phyloP scores from a whole-genome alignment of 2,797 vertebrate species.

The Catharus ustulatus region DNA sequence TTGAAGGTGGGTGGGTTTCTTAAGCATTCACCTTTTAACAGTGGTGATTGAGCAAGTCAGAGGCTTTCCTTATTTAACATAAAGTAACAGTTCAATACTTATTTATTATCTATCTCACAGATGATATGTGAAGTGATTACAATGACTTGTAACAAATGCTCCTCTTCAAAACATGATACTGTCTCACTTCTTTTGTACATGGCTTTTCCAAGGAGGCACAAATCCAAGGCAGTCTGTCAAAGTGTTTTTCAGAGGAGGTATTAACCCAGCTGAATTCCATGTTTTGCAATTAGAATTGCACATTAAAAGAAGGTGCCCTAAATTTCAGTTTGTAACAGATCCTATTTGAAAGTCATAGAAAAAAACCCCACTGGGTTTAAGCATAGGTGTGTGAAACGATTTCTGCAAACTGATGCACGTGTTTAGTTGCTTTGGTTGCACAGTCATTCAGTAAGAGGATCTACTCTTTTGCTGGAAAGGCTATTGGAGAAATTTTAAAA shows the following conservation, averaged over 20 bases:
- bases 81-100: background rate
- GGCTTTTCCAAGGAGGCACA: background rate
- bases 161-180: background rate
- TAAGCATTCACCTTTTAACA: background rate
- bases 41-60: background rate
- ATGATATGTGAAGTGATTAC: background rate
- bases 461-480: background rate
- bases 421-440: background rate
- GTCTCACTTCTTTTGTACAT: background rate
- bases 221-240: background rate
- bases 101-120: background rate
- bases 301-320: background rate
- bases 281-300: background rate
- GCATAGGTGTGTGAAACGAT: background rate
- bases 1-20: background rate
- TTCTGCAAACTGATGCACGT: background rate
- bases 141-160: background rate
- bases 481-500: background rate
- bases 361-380: background rate
- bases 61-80: background rate
- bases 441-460: accelerated
- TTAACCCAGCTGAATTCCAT: background rate
- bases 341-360: background rate
- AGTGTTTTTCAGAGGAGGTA: background rate
- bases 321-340: background rate